Evolutionary conservation across 2,797 vertebrate genomes (phyloP), one percentile per base, ranked within the genome.

Genomic region (Chrosomus eos): DNA sequence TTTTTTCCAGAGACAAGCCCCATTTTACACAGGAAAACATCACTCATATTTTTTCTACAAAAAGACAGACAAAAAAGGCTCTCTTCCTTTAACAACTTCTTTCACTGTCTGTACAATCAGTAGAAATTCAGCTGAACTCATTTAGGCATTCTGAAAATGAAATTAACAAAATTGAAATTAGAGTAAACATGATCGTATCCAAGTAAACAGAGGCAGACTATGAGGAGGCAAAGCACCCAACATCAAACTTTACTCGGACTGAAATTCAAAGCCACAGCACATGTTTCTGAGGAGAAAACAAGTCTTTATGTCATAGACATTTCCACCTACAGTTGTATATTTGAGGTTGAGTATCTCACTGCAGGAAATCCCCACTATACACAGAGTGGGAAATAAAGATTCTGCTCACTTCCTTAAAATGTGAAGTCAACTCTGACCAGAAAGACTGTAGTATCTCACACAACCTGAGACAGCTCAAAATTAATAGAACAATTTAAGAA

Each of bases 101-200:
- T 43, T 73, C 66, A 4, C 40, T 62, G 36, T 38, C 36, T 80
- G 28, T n/a, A 16, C 5, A 74, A 70, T 79, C 86, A 88, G 83
- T 76, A 87, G 86, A 87, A 75, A 53, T 74, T 86, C 74, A 90
- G 87, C 88, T 88, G 82, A 89, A 82, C 73, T 67, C 31, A 48
- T n/a, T 28, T 28, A 19, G 11, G 45, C 21, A 26, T 58, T 33
- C 33, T 14, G 51, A 60, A 86, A 87, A 89, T 85, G 0, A 77
- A 82, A 84, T 88, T 60, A 87, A 68, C 48, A 3, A 33, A 33
- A 33, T 33, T 33, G 31, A 33, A 33, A 33, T 33, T 33, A 3
- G 31, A 33, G 31, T 33, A 80, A 81, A 80, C 80, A 84, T 7
- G 8, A 75, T 9, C 16, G 40, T 85, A 58, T 45, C 78, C 36